These are phyloP conservation scores for Pristionchus maxplancki DNA, from an alignment of 2,888 invertebrate genomes.

Conservation along the genomic window DNA sequence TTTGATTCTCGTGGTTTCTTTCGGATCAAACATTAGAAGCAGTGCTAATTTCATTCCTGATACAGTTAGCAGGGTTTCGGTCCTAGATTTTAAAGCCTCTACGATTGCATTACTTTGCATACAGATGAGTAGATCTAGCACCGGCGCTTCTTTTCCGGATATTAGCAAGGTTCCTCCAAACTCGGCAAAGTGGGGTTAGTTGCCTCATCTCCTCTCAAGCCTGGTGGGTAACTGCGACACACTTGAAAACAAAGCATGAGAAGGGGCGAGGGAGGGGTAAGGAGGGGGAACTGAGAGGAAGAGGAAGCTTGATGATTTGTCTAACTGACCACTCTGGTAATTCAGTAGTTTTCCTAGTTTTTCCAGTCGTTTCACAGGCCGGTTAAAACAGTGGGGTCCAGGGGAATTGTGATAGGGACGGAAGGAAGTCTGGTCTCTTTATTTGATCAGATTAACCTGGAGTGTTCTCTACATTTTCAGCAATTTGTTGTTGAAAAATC, in stretches of 20 bases:
- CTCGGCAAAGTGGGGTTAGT: neutral
- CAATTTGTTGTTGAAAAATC: too few species aligned
- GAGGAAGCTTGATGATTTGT: conserved; percentile 33
- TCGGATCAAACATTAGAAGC: too few species aligned
- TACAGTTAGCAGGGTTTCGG: too few species aligned
- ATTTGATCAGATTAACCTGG: too few species aligned
- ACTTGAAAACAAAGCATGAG: conserved; percentile 44
- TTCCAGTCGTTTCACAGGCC: neutral
- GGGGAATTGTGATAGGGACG: too few species aligned
- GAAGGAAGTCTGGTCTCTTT: too few species aligned
- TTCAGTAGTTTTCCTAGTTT: neutral
- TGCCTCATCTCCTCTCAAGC: neutral
- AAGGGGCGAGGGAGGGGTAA: neutral
- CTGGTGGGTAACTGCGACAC: neutral
- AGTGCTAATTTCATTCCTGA: too few species aligned
- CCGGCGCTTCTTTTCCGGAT: neutral
- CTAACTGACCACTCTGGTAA: neutral
- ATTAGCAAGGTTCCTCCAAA: neutral
- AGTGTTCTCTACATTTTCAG: too few species aligned
- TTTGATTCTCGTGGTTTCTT: neutral
- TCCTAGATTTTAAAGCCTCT: too few species aligned
- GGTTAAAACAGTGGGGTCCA: too few species aligned
- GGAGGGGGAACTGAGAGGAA: neutral
- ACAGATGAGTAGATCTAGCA: too few species aligned
- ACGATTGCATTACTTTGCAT: too few species aligned